Evolutionary conservation across 2,797 vertebrate genomes (phyloP).

Genomic region (Dipus sagitta): DNA sequence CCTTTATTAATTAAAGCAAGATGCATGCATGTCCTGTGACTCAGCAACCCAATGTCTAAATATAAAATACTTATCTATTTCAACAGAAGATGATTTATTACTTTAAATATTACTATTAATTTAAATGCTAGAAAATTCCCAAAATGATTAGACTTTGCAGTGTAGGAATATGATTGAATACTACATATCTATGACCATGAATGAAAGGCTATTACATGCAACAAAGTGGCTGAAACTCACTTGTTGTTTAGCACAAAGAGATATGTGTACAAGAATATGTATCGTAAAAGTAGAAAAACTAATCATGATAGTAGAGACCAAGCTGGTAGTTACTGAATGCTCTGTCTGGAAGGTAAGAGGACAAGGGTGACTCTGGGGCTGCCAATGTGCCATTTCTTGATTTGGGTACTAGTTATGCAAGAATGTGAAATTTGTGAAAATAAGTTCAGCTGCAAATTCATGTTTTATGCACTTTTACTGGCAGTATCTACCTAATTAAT

Average conservation of each 20-base stretch:
- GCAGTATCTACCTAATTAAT: neutral
- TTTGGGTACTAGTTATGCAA: neutral
- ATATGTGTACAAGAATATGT: neutral
- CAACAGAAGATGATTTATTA: neutral
- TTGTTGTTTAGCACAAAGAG: neutral
- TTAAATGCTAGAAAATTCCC: too few species aligned
- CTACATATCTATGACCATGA: neutral
- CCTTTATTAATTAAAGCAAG: constrained; percentile 15
- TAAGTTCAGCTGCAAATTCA: neutral
- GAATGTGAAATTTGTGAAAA: neutral
- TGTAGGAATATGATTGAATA: neutral
- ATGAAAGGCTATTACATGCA: neutral
- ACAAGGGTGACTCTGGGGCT: neutral
- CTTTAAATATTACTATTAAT: neutral
- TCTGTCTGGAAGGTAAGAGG: neutral
- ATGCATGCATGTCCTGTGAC: neutral
- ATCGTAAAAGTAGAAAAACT: neutral
- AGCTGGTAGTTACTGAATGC: neutral
- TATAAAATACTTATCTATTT: neutral
- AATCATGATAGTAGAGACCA: neutral
- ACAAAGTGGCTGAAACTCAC: neutral
- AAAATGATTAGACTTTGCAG: neutral
- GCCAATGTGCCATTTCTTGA: constrained; percentile 22
- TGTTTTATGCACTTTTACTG: neutral
- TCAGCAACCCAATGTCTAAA: neutral